Conservation (phyloP, 1,140 invertebrate genomes). For the Zaprionus lachaisei region DNA sequence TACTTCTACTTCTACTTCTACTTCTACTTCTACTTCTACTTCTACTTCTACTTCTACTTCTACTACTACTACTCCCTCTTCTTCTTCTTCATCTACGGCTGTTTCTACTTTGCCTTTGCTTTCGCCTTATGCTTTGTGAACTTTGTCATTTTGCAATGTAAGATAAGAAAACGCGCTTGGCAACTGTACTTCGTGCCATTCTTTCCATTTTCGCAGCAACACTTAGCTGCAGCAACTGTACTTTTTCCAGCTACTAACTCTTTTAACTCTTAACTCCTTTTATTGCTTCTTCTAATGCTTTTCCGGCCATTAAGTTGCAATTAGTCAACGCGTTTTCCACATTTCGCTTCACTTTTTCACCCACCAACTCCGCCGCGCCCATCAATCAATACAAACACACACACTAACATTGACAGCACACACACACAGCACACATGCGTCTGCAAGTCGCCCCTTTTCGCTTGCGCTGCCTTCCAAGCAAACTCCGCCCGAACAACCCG, state of each 20-base stretch:
- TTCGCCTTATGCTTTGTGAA: not conserved
- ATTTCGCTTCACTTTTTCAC: constrained; percentile 24
- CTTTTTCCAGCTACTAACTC: not conserved
- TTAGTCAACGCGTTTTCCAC: not conserved
- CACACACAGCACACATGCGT: not conserved
- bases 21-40: too few species aligned
- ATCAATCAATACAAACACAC: constrained; percentile 67
- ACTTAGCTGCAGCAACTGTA: constrained; percentile 1
- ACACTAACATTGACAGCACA: not conserved
- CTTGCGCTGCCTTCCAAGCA: not conserved
- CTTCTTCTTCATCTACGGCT: too few species aligned
- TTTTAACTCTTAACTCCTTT: not conserved
- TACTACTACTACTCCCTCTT: not conserved
- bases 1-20: not conserved
- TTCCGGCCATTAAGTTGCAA: constrained; percentile 10
- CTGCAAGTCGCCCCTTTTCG: constrained; percentile 40
- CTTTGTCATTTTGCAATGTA: not conserved
- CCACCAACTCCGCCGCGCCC: constrained; percentile 39
- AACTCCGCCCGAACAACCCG: constrained; percentile 37
- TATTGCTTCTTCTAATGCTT: not conserved
- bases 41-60: not conserved
- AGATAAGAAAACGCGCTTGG: not conserved
- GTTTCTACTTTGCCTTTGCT: not conserved
- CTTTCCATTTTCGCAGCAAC: not conserved
- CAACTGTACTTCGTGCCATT: constrained; percentile 1